A percentile compares a stretch with the other conserved stretches of the same genome.
Evolutionary conservation across 2,888 invertebrate species (phyloP).

Genomic region (Zootermopsis nevadensis): DNA sequence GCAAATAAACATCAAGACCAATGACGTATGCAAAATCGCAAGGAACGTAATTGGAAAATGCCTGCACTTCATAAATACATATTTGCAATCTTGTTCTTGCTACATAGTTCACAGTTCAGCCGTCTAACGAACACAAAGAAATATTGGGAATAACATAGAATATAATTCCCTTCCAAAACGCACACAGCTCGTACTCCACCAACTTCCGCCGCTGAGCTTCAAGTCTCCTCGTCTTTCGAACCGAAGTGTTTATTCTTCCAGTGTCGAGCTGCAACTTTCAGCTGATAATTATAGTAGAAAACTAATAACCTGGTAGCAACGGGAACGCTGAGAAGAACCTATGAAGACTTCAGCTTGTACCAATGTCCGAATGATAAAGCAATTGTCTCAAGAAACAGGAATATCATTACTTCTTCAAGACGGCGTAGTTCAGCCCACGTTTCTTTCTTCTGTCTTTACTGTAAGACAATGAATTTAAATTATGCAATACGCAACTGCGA

Average conservation of each 20-base stretch:
- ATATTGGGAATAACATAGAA: too few species aligned
- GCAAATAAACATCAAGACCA: too few species aligned
- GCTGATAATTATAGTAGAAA: constrained; percentile 5
- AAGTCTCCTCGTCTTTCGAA: not conserved
- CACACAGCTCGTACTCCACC: not conserved
- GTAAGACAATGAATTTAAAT: not conserved
- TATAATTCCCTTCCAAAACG: not conserved
- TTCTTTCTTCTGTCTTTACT: not conserved
- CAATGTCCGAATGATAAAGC: not conserved
- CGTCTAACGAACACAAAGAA: too few species aligned
- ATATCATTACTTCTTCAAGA: too few species aligned
- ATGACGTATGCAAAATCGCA: too few species aligned
- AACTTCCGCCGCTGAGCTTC: too few species aligned
- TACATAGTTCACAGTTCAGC: too few species aligned
- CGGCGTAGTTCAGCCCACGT: not conserved
- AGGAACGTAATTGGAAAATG: too few species aligned
- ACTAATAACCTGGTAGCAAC: constrained; percentile 12
- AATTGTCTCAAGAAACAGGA: not conserved
- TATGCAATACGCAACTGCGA: not conserved
- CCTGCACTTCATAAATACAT: too few species aligned
- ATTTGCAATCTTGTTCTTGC: too few species aligned
- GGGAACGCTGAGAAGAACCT: not conserved
- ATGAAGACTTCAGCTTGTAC: not conserved
- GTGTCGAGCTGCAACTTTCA: not conserved
- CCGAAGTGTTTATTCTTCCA: not conserved